Evolutionary conservation across 1,140 invertebrate genomes (phyloP), one percentile per base, ranked within the genome.

Genomic region (Drosophila kurseongensis): DNA sequence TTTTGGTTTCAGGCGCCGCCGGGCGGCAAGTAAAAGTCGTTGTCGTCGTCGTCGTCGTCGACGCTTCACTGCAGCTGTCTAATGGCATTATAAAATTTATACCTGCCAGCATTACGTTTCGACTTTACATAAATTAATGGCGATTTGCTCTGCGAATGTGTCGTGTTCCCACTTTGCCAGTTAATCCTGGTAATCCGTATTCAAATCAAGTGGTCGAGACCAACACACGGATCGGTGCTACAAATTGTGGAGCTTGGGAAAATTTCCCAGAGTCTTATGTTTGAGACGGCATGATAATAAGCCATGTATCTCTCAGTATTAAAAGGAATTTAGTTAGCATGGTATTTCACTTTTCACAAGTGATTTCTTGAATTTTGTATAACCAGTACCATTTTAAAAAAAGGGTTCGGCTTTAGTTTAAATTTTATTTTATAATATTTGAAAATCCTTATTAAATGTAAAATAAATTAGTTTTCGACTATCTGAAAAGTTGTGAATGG

Each of bases 31-130:
- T 89, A 89, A 89, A 89, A 89, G 84, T 89, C 66, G 77, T 89
- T 62, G 77, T 65, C 38, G 62, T 27, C 48, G 42, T 57, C 47
- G 67, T n/a, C 14, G 35, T 67, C 40, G 38, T 35, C 54, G 42
- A 62, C 55, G 67, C 61, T 63, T 48, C 55, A 62, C 58, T 75
- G 68, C 80, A 80, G 61, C 84, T 83, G 77, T 68, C 75, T 67
- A 80, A 61, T 72, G 74, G 59, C 77, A 75, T 84, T 89, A 84
- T 89, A 89, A 89, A 89, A 89, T 84, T 77, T 71, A 84, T 80
- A 69, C 68, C 65, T 72, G 73, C 59, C 75, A 73, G 83, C 62
- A 79, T 82, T 78, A 88, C 67, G 78, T 82, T 86, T 68, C 42
- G 75, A 68, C 47, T 88, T 88, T 73, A 88, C 62, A 83, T 83